Conservation (phyloP, 2,113 vertebrate species). For the Rhinogobius similis region DNA sequence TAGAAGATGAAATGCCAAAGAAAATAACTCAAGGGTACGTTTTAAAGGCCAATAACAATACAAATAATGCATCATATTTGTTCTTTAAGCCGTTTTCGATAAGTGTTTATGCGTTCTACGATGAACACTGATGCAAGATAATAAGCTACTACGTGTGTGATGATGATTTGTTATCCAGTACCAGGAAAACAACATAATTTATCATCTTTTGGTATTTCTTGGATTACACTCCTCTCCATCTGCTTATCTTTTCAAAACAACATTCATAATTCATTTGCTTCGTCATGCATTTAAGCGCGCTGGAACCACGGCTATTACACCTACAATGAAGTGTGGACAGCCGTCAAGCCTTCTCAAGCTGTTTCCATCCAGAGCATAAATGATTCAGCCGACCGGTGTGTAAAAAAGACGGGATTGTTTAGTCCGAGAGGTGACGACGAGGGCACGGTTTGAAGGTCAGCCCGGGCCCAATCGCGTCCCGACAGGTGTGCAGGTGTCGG, state of each 20-base stretch:
- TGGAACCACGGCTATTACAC: not conserved
- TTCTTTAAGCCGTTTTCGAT: too few species aligned
- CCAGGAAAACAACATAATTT: not conserved
- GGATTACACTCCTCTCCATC: not conserved
- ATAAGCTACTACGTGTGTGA: too few species aligned
- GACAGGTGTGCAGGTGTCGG: slow-evolving; percentile 19
- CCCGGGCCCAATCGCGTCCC: slow-evolving; percentile 15
- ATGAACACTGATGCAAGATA: too few species aligned
- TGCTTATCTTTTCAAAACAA: not conserved
- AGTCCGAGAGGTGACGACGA: not conserved
- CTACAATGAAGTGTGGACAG: not conserved
- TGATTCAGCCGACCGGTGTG: not conserved
- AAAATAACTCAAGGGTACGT: too few species aligned
- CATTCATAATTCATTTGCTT: not conserved
- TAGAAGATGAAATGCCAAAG: too few species aligned
- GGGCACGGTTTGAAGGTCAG: slow-evolving; percentile 14
- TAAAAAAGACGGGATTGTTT: not conserved
- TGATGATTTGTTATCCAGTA: not conserved
- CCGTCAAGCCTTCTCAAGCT: not conserved
- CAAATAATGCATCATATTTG: too few species aligned
- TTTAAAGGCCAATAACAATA: too few species aligned
- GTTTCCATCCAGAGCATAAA: not conserved
- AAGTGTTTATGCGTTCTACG: too few species aligned
- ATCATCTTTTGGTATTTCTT: not conserved
- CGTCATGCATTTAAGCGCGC: not conserved